phyloP scores from a whole-genome alignment of 2,888 invertebrate species.

The Andrena fulva region DNA sequence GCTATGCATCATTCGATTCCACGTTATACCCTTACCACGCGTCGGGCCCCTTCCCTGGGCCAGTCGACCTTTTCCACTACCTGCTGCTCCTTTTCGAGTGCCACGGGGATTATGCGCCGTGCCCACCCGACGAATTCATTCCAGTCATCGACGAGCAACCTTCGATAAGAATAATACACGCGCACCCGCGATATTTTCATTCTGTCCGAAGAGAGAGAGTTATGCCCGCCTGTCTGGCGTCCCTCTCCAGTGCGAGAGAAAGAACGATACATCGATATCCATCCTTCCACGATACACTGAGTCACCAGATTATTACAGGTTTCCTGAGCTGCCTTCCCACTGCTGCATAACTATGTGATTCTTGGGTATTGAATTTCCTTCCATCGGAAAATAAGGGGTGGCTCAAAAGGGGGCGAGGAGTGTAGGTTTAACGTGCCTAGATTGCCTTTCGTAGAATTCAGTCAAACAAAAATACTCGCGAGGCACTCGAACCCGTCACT shows the following conservation, averaged over 20 bases:
- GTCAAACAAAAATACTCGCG: too few species aligned
- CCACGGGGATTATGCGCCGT: conserved; percentile 35
- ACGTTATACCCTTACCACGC: conserved; percentile 53
- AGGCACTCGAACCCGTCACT: too few species aligned
- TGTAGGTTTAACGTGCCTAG: too few species aligned
- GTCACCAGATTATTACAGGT: too few species aligned
- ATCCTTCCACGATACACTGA: too few species aligned
- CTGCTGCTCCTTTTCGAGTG: conserved; percentile 32
- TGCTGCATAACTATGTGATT: too few species aligned
- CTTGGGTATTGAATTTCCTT: too few species aligned
- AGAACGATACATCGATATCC: not conserved
- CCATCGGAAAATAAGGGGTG: too few species aligned
- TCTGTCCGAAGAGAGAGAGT: not conserved
- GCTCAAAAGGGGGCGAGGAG: too few species aligned
- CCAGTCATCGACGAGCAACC: conserved; percentile 45
- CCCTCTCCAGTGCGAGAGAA: not conserved
- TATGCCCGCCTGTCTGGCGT: not conserved
- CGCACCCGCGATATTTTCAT: conserved; percentile 3
- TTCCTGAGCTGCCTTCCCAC: too few species aligned
- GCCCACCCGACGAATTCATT: conserved; percentile 49
- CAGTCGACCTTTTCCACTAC: conserved; percentile 51
- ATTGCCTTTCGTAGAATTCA: too few species aligned
- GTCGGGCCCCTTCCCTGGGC: conserved; percentile 18
- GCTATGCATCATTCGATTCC: conserved; percentile 78
- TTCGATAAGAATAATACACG: conserved; percentile 42